These are phyloP conservation scores for Musca vetustissima DNA, from an alignment of 1,140 invertebrate genomes.

Conservation along the genomic window DNA sequence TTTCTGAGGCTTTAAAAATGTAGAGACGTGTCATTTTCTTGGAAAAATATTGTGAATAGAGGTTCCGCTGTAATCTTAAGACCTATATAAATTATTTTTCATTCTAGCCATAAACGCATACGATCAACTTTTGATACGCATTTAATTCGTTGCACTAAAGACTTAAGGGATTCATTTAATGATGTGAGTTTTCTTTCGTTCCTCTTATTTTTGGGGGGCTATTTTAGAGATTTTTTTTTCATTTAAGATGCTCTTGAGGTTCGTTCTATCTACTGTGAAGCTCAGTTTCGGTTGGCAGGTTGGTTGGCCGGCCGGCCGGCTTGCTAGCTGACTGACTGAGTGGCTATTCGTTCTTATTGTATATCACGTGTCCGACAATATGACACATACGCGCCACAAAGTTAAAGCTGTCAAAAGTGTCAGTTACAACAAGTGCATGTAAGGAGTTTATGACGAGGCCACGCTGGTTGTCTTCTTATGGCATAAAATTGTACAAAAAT, in stretches of 20 bases:
- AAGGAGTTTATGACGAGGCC: conserved; percentile 2
- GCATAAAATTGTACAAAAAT: too few relatives aligned
- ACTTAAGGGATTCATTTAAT: not conserved
- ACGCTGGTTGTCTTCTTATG: too few relatives aligned
- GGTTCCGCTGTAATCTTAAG: not conserved
- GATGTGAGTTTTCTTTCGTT: not conserved
- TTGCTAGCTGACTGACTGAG: too few relatives aligned
- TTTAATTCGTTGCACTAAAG: conserved; percentile 19
- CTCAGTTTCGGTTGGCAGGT: too few relatives aligned
- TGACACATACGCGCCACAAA: conserved; percentile 22
- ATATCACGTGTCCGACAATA: conserved; percentile 16
- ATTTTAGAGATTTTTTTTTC: not conserved
- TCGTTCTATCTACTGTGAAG: not conserved
- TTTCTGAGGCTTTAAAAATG: too few relatives aligned
- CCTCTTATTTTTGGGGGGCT: not conserved
- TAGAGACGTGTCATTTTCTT: too few relatives aligned
- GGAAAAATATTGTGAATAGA: too few relatives aligned
- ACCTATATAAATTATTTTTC: not conserved
- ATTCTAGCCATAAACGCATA: conserved; percentile 2
- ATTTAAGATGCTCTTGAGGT: not conserved
- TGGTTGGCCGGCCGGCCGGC: too few relatives aligned
- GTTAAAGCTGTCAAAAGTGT: conserved; percentile 22
- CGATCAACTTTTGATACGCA: conserved; percentile 1
- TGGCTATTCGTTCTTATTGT: not conserved
- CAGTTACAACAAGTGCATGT: conserved; percentile 22